These are phyloP conservation scores for Bovichtus diacanthus DNA, from an alignment of 2,797 vertebrate genomes.

Conservation along the genomic window DNA sequence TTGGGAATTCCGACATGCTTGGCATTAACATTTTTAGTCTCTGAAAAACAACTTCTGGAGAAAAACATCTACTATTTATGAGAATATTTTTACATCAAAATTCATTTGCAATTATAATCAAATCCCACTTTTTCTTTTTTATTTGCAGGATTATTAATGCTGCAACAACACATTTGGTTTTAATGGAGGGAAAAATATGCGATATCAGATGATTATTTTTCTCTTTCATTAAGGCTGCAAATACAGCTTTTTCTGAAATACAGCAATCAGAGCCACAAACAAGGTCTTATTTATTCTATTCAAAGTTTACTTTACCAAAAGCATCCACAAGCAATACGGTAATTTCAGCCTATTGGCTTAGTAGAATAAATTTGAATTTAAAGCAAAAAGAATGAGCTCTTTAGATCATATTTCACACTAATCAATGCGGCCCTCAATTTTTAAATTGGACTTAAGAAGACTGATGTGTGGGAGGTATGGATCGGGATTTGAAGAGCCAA, in stretches of 20 bases:
- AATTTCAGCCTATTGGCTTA: constrained; percentile 62
- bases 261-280: constrained; percentile 67
- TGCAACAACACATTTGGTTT: constrained; percentile 77
- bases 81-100: constrained; percentile 71
- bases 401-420: constrained; percentile 67
- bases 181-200: constrained; percentile 72
- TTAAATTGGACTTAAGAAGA: constrained; percentile 55
- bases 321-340: constrained; percentile 58
- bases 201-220: constrained; percentile 59
- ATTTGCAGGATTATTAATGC: constrained; percentile 69
- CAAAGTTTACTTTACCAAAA: constrained; percentile 64
- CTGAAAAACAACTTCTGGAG: constrained; percentile 76
- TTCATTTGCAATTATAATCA: constrained; percentile 84
- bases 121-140: constrained; percentile 65
- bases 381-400: constrained; percentile 61
- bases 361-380: constrained; percentile 68
- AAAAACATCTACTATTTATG: constrained; percentile 79
- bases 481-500: constrained; percentile 29
- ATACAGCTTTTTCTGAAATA: constrained; percentile 61
- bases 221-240: constrained; percentile 65
- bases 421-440: constrained; percentile 69
- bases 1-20: constrained; percentile 69
- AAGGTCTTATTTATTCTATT: constrained; percentile 73
- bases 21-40: constrained; percentile 71
- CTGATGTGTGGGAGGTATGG: constrained; percentile 34